Conservation (phyloP, 2,888 invertebrate species). For the Hanleya hanleyi region DNA sequence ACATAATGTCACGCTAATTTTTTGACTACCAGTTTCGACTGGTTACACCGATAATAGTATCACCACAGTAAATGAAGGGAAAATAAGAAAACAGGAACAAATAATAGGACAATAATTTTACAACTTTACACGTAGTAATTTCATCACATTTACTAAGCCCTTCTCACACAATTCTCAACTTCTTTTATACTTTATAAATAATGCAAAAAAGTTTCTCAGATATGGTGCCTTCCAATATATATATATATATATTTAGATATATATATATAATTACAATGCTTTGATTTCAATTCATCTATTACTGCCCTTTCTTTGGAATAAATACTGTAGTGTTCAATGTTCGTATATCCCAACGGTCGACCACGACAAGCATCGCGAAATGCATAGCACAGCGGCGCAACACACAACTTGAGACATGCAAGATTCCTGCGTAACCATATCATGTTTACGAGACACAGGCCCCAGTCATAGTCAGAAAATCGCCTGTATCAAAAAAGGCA, state of each 20-base stretch:
- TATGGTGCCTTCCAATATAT: background rate
- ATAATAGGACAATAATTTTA: background rate
- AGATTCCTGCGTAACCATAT: no score
- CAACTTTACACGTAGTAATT: background rate
- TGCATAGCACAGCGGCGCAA: no score
- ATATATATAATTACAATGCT: background rate
- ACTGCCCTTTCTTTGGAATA: slow-evolving; percentile 3
- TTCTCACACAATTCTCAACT: no score
- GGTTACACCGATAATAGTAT: no score
- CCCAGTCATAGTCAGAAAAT: no score
- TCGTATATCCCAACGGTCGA: no score
- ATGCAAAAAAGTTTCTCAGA: background rate
- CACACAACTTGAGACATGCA: no score
- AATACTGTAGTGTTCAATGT: slow-evolving; percentile 8
- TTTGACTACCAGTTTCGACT: no score
- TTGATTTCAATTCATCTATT: no score
- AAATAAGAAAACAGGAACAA: background rate
- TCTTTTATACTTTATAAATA: background rate
- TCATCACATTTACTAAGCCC: background rate
- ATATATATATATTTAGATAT: background rate
- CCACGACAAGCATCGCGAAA: no score
- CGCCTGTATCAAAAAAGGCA: no score
- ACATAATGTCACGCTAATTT: background rate
- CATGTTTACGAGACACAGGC: no score
- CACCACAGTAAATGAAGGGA: background rate